A percentile compares a stretch with the other conserved stretches of the same genome.
These are phyloP conservation scores for Odontomachus brunneus DNA, from an alignment of 1,140 invertebrate genomes.

Conservation along the genomic window DNA sequence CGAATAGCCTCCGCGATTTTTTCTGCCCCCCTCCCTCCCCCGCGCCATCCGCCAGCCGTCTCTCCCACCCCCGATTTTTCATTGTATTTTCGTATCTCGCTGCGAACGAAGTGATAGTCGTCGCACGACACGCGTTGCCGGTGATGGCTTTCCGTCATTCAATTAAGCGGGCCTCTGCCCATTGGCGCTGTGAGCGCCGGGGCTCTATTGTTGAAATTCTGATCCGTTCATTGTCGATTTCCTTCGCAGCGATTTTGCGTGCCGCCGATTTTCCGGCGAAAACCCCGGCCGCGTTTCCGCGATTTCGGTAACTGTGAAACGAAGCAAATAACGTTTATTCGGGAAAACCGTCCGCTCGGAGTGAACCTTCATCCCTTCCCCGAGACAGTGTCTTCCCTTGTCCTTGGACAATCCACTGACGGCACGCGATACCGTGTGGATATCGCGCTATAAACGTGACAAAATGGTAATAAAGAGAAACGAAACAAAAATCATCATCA, in stretches of 20 bases:
- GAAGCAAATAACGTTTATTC: conserved; percentile 12
- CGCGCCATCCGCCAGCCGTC: too few species aligned
- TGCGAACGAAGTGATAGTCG: conserved; percentile 58
- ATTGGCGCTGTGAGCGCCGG: conserved; percentile 39
- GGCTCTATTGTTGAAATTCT: conserved; percentile 56
- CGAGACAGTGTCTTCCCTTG: neutral
- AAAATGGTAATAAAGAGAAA: too few species aligned
- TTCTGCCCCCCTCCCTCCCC: too few species aligned
- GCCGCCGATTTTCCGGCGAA: conserved; percentile 20
- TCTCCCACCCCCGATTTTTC: conserved; percentile 39
- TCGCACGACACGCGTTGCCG: conserved; percentile 58
- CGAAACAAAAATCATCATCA: too few species aligned
- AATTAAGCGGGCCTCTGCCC: conserved; percentile 57
- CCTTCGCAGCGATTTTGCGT: conserved; percentile 43
- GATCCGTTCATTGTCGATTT: conserved; percentile 59
- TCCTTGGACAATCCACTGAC: too few species aligned
- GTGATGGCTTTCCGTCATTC: conserved; percentile 62
- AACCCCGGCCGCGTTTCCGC: neutral
- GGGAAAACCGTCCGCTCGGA: neutral
- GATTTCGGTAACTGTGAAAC: conserved; percentile 5
- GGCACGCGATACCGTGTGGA: too few species aligned
- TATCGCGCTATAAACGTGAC: too few species aligned
- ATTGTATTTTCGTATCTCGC: conserved; percentile 56
- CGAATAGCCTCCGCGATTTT: conserved; percentile 41
- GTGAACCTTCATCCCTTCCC: neutral